A percentile compares a stretch with the other conserved stretches of the same genome.
Evolutionary conservation across 1,140 invertebrate species (phyloP).

Genomic region (Pemphigus obesinymphae): DNA sequence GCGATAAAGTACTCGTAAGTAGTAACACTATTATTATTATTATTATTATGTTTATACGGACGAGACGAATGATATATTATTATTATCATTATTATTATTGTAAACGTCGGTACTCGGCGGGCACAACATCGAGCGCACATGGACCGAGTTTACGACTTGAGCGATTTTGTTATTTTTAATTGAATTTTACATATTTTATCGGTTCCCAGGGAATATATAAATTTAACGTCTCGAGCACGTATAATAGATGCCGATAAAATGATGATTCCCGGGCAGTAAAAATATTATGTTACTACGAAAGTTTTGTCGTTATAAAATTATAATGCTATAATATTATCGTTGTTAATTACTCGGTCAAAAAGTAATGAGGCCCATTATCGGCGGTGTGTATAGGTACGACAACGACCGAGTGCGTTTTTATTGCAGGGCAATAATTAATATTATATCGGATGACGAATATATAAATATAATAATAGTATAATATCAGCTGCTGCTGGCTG

Average conservation of each 20-base stretch:
- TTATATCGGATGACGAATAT: not conserved
- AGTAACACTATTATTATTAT: no score
- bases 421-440: constrained; percentile 20
- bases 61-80: not conserved
- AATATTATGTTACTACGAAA: not conserved
- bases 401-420: not conserved
- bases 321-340: not conserved
- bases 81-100: not conserved
- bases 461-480: not conserved
- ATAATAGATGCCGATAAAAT: not conserved
- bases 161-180: constrained; percentile 4
- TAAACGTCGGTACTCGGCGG: not conserved
- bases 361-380: constrained; percentile 5
- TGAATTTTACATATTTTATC: not conserved
- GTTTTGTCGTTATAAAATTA: not conserved
- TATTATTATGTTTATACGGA: no score
- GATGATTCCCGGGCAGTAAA: not conserved
- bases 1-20: no score
- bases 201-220: not conserved
- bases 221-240: not conserved
- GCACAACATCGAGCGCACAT: not conserved
- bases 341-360: constrained; percentile 15
- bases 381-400: not conserved
- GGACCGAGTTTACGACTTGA: not conserved
- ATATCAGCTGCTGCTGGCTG: not conserved